Evolutionary conservation across 2,888 invertebrate species (phyloP), one percentile per base, ranked within the genome.

Genomic region (Abscondita cerata): DNA sequence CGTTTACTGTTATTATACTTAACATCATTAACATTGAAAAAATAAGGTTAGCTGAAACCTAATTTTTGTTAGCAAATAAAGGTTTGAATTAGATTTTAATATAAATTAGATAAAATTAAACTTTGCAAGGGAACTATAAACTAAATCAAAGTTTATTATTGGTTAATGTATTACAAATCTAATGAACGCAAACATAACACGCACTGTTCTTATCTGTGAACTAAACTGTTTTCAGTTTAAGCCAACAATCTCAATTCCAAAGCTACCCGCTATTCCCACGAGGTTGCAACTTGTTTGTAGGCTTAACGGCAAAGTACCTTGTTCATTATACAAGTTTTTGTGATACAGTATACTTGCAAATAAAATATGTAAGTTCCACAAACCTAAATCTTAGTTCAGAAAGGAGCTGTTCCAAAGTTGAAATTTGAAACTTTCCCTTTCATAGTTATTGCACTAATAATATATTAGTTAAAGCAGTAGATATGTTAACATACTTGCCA

Each of bases 211-310:
- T 54, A 59, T 58, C 48, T 48, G 38, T 54, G 41, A 48, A 19
- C 40, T 54, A 34, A 40, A 48, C 52, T 16, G 38, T 40, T 44
- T 57, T 57, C 41, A 57, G 57, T 57, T 59, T 46, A 36, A 59
- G 52, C 52, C 47, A 50, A 48, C 59, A 54, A 41, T 48, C 53
- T 54, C 59, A 59, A 59, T 59, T 59, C 59, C 38, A 59, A 59
- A 59, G 34, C 59, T 59, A 31, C 33, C 44, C 52, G 46, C 53
- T 34, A 47, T 48, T 36, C 59, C 33, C 59, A 13, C 12, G 59
- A 20, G 53, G 41, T 40, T 47, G 52, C 52, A 59, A 59, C 59
- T 59, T 52, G 41, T 50, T 57, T 50, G 50, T 51, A 51, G 41
- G 57, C 51, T 57, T 57, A 57, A 57, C 52, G 34, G 47, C 47